A percentile compares a stretch with the other conserved stretches of the same genome.
Evolutionary conservation across 2,888 invertebrate genomes (phyloP).

Genomic region (Trilocha varians): DNA sequence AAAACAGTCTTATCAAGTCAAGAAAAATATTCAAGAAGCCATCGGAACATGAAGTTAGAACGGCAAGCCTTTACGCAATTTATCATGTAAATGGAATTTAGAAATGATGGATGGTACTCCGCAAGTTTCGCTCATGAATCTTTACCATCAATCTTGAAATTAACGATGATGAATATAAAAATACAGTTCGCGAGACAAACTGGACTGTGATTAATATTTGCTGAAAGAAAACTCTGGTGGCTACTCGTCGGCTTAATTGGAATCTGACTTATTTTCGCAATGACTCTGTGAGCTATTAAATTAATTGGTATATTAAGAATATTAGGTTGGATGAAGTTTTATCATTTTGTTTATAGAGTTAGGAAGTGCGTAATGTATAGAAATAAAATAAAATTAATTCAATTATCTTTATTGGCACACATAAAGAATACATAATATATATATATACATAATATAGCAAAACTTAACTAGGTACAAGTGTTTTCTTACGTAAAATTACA

Average conservation of each 20-base stretch:
- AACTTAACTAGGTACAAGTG: too few relatives aligned
- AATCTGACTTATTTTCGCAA: too few relatives aligned
- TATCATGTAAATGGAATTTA: constrained; percentile 27
- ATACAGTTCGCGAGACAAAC: not conserved
- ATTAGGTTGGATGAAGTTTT: too few relatives aligned
- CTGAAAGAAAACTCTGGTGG: not conserved
- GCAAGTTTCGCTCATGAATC: constrained; percentile 21
- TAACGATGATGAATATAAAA: constrained; percentile 14
- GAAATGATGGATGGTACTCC: constrained; percentile 24
- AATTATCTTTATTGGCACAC: too few relatives aligned
- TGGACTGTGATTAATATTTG: not conserved
- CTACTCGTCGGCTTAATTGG: not conserved
- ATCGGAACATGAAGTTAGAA: constrained; percentile 16
- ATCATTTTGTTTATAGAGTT: too few relatives aligned
- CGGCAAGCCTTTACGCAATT: constrained; percentile 18
- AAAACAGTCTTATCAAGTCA: not conserved
- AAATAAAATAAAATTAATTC: too few relatives aligned
- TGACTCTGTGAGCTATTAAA: too few relatives aligned
- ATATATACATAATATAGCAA: too few relatives aligned
- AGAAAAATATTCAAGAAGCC: constrained; percentile 11
- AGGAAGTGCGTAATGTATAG: too few relatives aligned
- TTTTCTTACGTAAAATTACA: too few relatives aligned
- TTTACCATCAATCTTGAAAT: constrained; percentile 18
- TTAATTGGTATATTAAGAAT: too few relatives aligned
- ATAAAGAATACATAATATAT: too few relatives aligned